phyloP scores from a whole-genome alignment of 2,888 invertebrate species.

The Heteropelma amictum region DNA sequence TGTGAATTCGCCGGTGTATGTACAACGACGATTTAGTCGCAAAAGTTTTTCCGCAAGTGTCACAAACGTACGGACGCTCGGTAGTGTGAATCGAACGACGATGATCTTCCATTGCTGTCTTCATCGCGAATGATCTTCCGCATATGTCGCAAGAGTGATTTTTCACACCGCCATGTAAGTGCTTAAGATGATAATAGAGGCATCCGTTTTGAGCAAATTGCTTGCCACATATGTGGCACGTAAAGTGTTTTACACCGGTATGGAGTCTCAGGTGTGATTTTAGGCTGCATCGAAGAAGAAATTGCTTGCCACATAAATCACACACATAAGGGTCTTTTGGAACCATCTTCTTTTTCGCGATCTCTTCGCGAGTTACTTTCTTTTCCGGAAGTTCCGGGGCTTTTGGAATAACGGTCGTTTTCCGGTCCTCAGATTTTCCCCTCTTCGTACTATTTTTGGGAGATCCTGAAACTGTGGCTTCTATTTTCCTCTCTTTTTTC shows the following conservation, averaged over 20 bases:
- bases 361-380: not conserved
- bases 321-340: slow-evolving; percentile 54
- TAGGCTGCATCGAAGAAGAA: slow-evolving; percentile 59
- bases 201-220: slow-evolving; percentile 79
- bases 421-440: not conserved
- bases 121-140: slow-evolving; percentile 78
- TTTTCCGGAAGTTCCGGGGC: not conserved
- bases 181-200: slow-evolving; percentile 80
- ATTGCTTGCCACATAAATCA: slow-evolving; percentile 63
- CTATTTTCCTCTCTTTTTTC: not conserved
- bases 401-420: not conserved
- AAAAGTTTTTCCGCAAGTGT: slow-evolving; percentile 79
- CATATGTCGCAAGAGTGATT: slow-evolving; percentile 79
- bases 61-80: slow-evolving; percentile 77
- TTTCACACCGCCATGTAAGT: slow-evolving; percentile 78
- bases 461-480: not conserved
- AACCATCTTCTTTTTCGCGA: not conserved
- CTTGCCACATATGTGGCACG: slow-evolving; percentile 79
- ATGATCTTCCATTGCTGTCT: slow-evolving; percentile 78
- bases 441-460: not conserved
- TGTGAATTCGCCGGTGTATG: slow-evolving; percentile 76
- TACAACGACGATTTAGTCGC: slow-evolving; percentile 79
- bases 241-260: slow-evolving; percentile 70
- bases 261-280: slow-evolving; percentile 63
- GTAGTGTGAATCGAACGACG: slow-evolving; percentile 77